phyloP scores from a whole-genome alignment of 2,888 invertebrate genomes.

The Dendrolimus houi region DNA sequence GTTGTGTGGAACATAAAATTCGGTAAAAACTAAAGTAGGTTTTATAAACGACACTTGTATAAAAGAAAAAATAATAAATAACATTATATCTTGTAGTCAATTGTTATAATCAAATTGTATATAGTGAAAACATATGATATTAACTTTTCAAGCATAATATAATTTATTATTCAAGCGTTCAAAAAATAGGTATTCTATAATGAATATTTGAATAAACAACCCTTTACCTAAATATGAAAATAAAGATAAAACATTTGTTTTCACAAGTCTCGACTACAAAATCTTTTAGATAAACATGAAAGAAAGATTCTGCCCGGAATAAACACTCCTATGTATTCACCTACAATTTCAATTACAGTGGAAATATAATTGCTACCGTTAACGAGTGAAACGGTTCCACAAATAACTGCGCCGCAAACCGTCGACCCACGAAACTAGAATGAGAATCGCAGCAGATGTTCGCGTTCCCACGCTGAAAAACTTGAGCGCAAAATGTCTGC shows the following conservation, averaged over 20 bases:
- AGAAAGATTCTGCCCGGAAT: not conserved
- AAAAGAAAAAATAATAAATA: no score
- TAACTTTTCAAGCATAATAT: not conserved
- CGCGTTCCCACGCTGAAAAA: conserved; percentile 61
- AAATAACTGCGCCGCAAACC: conserved; percentile 41
- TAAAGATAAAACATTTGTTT: not conserved
- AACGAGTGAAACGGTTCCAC: conserved; percentile 40
- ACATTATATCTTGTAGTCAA: no score
- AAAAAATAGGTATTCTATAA: not conserved
- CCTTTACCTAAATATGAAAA: not conserved
- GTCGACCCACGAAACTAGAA: conserved; percentile 50
- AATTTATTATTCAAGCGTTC: not conserved
- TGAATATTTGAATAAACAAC: not conserved
- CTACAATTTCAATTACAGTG: conserved; percentile 34
- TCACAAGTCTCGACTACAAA: not conserved
- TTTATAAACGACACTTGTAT: no score
- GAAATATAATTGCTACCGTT: conserved; percentile 35
- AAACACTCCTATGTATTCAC: conserved; percentile 8
- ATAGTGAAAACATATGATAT: no score
- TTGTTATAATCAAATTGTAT: no score
- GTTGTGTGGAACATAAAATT: no score
- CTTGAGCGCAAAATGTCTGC: conserved; percentile 54
- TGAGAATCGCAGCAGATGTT: conserved; percentile 54
- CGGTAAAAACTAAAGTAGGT: no score
- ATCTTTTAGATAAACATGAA: not conserved